phyloP scores from a whole-genome alignment of 1,140 invertebrate genomes.

The Sitodiplosis mosellana region DNA sequence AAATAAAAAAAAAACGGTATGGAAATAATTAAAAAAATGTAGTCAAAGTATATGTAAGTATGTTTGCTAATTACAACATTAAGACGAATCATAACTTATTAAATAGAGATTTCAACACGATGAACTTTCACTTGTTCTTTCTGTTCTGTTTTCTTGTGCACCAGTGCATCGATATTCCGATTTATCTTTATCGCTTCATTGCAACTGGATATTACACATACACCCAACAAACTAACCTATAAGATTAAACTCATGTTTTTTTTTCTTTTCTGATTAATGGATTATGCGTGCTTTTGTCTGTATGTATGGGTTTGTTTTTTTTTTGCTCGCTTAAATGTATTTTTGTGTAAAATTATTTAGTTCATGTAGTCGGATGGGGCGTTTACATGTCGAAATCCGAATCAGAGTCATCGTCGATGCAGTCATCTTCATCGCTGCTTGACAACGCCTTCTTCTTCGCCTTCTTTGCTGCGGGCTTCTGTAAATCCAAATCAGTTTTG shows the following conservation, averaged over 20 bases:
- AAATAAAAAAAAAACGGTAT: too few species aligned
- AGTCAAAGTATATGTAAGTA: too few species aligned
- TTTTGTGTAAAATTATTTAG: background rate
- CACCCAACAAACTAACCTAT: background rate
- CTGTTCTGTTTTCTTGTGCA: background rate
- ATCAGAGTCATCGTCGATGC: slow-evolving; percentile 1
- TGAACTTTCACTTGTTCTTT: too few species aligned
- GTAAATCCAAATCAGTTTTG: too few species aligned
- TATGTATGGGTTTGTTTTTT: background rate
- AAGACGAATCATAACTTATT: too few species aligned
- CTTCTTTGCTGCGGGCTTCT: slow-evolving; percentile 6
- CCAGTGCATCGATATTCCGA: background rate
- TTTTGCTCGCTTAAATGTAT: background rate
- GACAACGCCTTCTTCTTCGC: slow-evolving; percentile 8
- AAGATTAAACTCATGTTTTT: background rate
- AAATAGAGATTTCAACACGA: too few species aligned
- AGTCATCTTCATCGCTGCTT: slow-evolving; percentile 13
- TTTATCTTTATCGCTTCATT: background rate
- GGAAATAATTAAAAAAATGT: too few species aligned
- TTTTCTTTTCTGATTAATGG: too few species aligned
- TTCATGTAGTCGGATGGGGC: background rate
- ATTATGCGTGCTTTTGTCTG: background rate
- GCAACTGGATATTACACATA: background rate
- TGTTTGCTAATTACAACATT: too few species aligned
- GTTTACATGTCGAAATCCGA: slow-evolving; percentile 1